Conservation (phyloP, 1,140 invertebrate genomes). For the Neodiprion fabricii region DNA sequence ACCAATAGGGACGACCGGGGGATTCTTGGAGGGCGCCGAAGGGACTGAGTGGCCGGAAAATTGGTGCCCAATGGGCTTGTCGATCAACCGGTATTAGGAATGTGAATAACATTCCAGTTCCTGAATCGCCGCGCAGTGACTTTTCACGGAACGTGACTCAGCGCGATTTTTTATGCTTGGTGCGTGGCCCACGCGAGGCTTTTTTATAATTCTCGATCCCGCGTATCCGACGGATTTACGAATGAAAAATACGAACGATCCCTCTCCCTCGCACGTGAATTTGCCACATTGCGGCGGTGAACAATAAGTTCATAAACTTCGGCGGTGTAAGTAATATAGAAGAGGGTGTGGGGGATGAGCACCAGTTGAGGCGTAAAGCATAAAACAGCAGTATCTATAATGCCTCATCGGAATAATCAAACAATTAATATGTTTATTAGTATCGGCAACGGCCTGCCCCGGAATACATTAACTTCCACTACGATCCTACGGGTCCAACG, state of each 20-base stretch:
- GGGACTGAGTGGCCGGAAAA: slow-evolving; percentile 11
- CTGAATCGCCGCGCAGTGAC: background rate
- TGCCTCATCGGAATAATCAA: slow-evolving; percentile 45
- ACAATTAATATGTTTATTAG: slow-evolving; percentile 50
- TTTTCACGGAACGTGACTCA: background rate
- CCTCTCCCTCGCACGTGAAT: background rate
- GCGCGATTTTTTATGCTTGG: background rate
- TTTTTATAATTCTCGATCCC: background rate
- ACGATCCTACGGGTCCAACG: background rate
- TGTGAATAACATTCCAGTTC: background rate
- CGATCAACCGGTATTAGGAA: background rate
- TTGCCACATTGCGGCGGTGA: slow-evolving; percentile 9
- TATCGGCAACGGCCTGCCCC: slow-evolving; percentile 40
- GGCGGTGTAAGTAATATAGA: slow-evolving; percentile 24
- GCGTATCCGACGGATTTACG: background rate
- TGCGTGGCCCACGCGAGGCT: background rate
- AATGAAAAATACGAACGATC: background rate
- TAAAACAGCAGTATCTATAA: slow-evolving; percentile 38
- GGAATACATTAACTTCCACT: slow-evolving; percentile 35
- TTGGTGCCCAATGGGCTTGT: slow-evolving; percentile 8
- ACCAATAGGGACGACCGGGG: background rate
- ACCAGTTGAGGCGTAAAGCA: slow-evolving; percentile 34
- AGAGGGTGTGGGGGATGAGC: slow-evolving; percentile 23
- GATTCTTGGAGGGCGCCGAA: background rate
- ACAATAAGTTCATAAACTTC: slow-evolving; percentile 23